A percentile compares a stretch with the other conserved stretches of the same genome.
phyloP scores from a whole-genome alignment of 2,888 invertebrate species.

The Ophion ventricosus region DNA sequence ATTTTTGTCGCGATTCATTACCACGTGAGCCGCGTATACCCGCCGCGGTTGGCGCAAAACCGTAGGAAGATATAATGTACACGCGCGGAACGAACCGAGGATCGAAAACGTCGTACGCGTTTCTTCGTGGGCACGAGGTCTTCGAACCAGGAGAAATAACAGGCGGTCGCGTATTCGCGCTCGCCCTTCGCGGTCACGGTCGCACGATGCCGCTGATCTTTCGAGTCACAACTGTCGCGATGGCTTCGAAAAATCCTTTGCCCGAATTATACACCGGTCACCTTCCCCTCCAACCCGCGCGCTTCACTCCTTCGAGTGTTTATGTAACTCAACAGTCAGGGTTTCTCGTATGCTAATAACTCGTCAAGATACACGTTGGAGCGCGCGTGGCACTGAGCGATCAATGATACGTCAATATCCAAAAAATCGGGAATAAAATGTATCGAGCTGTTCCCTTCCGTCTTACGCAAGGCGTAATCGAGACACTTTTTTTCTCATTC shows the following conservation, averaged over 20 bases:
- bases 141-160: conserved; percentile 59
- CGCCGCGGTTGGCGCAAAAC: neutral
- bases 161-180: conserved; percentile 28
- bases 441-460: neutral
- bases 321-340: conserved; percentile 12
- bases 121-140: conserved; percentile 53
- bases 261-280: conserved; percentile 31
- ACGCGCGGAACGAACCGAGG: neutral
- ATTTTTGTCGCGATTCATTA: conserved; percentile 27
- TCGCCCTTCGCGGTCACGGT: conserved; percentile 67
- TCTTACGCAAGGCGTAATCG: too few relatives aligned
- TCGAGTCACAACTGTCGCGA: conserved; percentile 21
- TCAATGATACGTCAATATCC: neutral
- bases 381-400: conserved; percentile 9
- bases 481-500: neutral
- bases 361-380: conserved; percentile 15
- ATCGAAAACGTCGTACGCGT: conserved; percentile 18
- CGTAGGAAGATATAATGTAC: neutral
- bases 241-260: conserved; percentile 44
- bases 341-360: conserved; percentile 46
- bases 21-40: neutral
- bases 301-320: conserved; percentile 14
- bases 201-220: conserved; percentile 56
- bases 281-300: too few relatives aligned
- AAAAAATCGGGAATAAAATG: neutral